A percentile compares a stretch with the other conserved stretches of the same genome.
Conservation (phyloP, 1,140 invertebrate species). For the Apis mellifera region DNA sequence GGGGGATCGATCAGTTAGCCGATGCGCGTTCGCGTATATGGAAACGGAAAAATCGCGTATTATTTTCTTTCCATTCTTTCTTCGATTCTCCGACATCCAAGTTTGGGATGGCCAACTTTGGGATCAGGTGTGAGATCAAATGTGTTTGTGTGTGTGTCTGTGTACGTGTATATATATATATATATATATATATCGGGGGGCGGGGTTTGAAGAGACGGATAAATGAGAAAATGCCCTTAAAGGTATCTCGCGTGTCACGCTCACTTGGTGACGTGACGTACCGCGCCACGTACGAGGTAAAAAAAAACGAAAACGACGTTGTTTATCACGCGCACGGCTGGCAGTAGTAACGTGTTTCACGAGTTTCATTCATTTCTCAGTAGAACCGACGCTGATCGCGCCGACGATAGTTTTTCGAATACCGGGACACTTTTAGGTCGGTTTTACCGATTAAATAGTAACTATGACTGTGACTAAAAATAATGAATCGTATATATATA, state of each 20-base stretch:
- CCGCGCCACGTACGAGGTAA: too few relatives aligned
- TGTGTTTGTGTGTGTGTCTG: too few relatives aligned
- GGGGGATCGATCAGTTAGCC: neutral
- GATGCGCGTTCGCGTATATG: neutral
- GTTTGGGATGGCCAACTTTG: too few relatives aligned
- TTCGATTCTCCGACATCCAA: neutral
- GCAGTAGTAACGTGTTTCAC: conserved; percentile 35
- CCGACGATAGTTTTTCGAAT: conserved; percentile 20
- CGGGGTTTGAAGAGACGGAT: neutral
- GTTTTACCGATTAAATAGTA: conserved; percentile 43
- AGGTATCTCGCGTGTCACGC: neutral
- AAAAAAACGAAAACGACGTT: conserved; percentile 1
- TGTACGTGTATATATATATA: too few relatives aligned
- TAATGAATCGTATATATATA: conserved; percentile 59
- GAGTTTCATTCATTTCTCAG: neutral
- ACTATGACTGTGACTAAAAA: conserved; percentile 61
- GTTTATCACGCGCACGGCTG: conserved; percentile 27
- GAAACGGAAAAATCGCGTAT: neutral
- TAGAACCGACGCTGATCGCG: conserved; percentile 30
- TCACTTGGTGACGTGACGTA: neutral
- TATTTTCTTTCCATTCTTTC: too few relatives aligned
- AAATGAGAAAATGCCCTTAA: conserved; percentile 43
- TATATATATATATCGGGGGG: too few relatives aligned
- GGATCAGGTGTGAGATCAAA: too few relatives aligned
- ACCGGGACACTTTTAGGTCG: conserved; percentile 21